Conservation (phyloP, 2,888 invertebrate genomes). For the Caenorhabditis wallacei region DNA sequence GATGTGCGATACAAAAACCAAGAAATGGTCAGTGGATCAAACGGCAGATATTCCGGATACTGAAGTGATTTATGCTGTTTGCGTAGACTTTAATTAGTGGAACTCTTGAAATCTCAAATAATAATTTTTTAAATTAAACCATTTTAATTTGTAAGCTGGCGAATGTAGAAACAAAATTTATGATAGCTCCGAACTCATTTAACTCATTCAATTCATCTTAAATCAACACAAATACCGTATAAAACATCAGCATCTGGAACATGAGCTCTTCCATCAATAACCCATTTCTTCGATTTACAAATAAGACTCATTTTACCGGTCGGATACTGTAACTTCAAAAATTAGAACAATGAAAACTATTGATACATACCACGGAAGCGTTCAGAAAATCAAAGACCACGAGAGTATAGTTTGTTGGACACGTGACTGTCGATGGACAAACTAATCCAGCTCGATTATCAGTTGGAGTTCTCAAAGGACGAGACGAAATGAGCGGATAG, state of each 20-base stretch:
- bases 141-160: no score
- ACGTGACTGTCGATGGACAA: background rate
- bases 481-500: no score
- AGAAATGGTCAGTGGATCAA: conserved; percentile 16
- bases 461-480: no score
- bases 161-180: no score
- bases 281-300: conserved; percentile 14
- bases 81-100: conserved; percentile 10
- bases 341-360: background rate
- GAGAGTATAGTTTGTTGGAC: background rate
- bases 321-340: conserved; percentile 2
- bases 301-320: background rate
- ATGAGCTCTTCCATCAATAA: background rate
- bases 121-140: no score
- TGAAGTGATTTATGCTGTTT: conserved; percentile 5
- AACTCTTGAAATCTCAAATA: background rate
- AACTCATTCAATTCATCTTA: no score
- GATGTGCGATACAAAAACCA: background rate
- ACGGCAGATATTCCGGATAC: background rate
- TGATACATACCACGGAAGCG: background rate
- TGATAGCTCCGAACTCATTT: no score
- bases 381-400: conserved; percentile 2
- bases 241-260: background rate
- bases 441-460: background rate
- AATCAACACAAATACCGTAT: conserved; percentile 18